These are phyloP conservation scores for Percopsis omiscomaycus DNA, from an alignment of 2,797 vertebrate genomes.

Conservation along the genomic window DNA sequence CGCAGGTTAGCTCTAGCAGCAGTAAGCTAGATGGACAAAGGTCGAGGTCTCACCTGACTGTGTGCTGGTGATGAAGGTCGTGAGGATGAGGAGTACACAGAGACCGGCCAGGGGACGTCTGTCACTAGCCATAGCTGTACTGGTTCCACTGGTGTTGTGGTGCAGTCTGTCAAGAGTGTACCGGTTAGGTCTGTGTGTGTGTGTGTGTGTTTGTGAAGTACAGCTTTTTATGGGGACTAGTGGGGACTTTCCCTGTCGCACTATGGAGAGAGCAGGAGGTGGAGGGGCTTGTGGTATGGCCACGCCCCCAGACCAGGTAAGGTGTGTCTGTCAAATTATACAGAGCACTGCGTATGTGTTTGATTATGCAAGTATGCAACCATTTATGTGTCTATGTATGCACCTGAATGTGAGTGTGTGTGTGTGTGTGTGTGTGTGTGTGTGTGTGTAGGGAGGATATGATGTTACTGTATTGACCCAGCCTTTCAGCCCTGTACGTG, in stretches of 20 bases:
- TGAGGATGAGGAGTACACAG: slow-evolving; percentile 49
- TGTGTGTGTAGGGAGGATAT: neutral
- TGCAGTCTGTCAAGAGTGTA: neutral
- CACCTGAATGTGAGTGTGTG: neutral
- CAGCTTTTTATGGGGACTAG: neutral
- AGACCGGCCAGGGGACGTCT: slow-evolving; percentile 31
- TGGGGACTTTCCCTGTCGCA: neutral
- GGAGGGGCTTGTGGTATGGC: neutral
- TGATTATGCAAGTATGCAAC: neutral
- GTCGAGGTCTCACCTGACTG: slow-evolving; percentile 58
- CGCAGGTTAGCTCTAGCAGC: too few relatives aligned
- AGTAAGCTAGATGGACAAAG: too few relatives aligned
- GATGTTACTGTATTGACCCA: neutral
- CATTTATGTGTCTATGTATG: neutral
- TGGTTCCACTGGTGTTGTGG: neutral
- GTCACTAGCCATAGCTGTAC: slow-evolving; percentile 24
- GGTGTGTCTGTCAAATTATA: neutral
- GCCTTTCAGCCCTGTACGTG: neutral
- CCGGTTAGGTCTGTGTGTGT: neutral
- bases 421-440: neutral
- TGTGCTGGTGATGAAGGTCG: slow-evolving; percentile 31
- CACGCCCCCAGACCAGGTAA: too few relatives aligned
- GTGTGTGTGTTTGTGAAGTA: neutral
- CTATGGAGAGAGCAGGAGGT: neutral
- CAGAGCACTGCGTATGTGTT: neutral